These are phyloP conservation scores for Grapholita molesta DNA, from an alignment of 1,140 invertebrate species.

Conservation along the genomic window DNA sequence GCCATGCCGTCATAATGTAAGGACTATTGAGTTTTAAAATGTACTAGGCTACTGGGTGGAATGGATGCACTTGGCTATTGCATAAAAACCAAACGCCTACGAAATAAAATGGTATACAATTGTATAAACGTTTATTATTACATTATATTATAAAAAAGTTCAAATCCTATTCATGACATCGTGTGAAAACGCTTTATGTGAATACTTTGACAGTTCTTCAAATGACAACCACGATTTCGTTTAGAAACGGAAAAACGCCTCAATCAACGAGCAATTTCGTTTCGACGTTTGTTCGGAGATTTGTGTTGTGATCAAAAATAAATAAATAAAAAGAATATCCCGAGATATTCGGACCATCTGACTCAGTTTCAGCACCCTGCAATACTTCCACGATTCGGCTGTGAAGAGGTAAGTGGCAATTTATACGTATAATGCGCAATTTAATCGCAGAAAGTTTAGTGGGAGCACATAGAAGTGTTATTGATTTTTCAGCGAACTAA, in stretches of 20 bases:
- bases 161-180: not conserved
- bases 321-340: conserved; percentile 37
- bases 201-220: not conserved
- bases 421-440: conserved; percentile 10
- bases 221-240: not conserved
- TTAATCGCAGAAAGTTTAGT: conserved; percentile 18
- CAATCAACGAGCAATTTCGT: conserved; percentile 1
- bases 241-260: conserved; percentile 4
- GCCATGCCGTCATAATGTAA: too few relatives aligned
- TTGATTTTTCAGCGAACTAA: conserved; percentile 52
- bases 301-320: conserved; percentile 35
- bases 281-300: conserved; percentile 32
- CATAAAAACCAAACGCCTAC: too few relatives aligned
- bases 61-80: too few relatives aligned
- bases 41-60: too few relatives aligned
- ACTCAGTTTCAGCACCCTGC: conserved; percentile 9
- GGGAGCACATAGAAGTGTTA: conserved; percentile 38
- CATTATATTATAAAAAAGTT: not conserved
- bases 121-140: not conserved
- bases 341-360: conserved; percentile 19
- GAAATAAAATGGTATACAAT: too few relatives aligned
- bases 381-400: conserved; percentile 13
- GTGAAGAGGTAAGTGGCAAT: conserved; percentile 33
- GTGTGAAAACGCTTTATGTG: not conserved
- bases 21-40: too few relatives aligned